A percentile compares a stretch with the other conserved stretches of the same genome.
phyloP scores from a whole-genome alignment of 2,797 vertebrate genomes.

The Epinephelus coioides region DNA sequence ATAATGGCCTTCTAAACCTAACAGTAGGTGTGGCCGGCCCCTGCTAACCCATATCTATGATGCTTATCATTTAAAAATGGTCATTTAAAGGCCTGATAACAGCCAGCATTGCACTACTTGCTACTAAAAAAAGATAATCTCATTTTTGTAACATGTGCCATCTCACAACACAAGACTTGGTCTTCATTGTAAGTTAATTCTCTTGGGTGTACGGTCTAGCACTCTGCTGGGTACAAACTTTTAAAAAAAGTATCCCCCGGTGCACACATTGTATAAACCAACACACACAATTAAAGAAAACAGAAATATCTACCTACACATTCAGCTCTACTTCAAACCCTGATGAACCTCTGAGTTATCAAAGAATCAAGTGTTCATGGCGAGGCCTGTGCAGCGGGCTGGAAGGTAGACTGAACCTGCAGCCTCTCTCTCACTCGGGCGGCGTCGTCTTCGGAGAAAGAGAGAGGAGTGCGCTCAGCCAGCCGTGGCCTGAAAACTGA shows the following conservation, averaged over 20 bases:
- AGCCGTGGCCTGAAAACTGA: constrained; percentile 30
- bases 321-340: constrained; percentile 1
- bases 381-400: neutral
- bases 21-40: no score
- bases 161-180: no score
- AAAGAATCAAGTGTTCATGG: neutral
- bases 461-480: constrained; percentile 31
- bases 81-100: no score
- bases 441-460: constrained; percentile 1
- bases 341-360: neutral
- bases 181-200: no score
- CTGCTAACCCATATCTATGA: no score
- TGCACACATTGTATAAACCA: neutral
- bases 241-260: neutral
- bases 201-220: neutral
- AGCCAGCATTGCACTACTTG: no score
- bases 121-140: no score
- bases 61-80: no score
- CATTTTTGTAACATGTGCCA: no score
- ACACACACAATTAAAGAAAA: neutral
- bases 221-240: no score
- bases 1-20: no score
- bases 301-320: neutral
- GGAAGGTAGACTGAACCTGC: constrained; percentile 20
- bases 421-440: constrained; percentile 12